phyloP scores from a whole-genome alignment of 2,113 vertebrate species.

The Spizaetus ornatus region DNA sequence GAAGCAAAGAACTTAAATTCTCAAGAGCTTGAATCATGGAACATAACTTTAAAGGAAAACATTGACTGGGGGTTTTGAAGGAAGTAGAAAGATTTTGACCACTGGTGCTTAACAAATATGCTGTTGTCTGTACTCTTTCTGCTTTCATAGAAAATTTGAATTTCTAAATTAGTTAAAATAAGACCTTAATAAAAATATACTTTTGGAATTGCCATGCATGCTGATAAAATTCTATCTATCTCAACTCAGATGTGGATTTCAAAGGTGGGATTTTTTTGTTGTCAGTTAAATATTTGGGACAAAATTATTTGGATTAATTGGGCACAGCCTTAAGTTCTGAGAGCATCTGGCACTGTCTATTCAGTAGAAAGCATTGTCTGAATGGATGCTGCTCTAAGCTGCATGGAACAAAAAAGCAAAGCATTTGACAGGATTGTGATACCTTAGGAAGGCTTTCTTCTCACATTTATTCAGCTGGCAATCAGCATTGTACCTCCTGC shows the following conservation, averaged over 20 bases:
- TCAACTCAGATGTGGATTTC: background rate
- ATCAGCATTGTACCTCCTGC: background rate
- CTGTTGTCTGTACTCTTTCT: background rate
- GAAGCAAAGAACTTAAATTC: background rate
- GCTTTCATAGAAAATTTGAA: background rate
- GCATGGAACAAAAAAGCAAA: background rate
- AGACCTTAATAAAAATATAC: background rate
- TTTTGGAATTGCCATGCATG: background rate
- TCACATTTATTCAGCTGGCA: background rate
- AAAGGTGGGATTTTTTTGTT: background rate
- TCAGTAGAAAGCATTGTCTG: background rate
- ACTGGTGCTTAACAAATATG: background rate
- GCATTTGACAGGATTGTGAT: background rate
- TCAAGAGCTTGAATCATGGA: slow-evolving; percentile 27
- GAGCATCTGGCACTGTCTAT: background rate
- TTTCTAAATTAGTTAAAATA: background rate
- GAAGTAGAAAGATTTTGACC: background rate
- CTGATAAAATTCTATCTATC: background rate
- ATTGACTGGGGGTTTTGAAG: background rate
- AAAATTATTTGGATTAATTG: background rate
- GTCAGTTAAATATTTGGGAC: background rate
- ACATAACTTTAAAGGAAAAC: slow-evolving; percentile 4
- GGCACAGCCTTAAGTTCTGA: background rate
- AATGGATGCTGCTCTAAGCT: background rate
- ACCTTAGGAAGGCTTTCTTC: background rate